Evolutionary conservation across 2,113 vertebrate species (phyloP).

Genomic region (Leucosticte australis): DNA sequence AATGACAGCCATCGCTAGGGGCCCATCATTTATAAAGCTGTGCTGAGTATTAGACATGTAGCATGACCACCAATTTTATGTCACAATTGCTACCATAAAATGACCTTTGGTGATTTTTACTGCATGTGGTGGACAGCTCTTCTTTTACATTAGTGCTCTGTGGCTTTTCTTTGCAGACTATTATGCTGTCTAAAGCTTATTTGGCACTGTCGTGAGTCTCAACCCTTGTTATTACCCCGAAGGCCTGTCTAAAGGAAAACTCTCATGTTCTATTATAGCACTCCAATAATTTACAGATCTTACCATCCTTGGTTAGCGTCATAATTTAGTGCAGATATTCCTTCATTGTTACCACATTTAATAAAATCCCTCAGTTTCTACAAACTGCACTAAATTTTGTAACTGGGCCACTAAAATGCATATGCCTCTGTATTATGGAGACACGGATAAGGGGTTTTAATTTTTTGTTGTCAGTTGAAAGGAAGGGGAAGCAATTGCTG

Average conservation of each 20-base stretch:
- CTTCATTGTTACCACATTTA: slow-evolving; percentile 65
- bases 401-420: slow-evolving; percentile 45
- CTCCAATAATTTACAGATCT: slow-evolving; percentile 78
- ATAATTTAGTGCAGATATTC: slow-evolving; percentile 80
- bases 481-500: slow-evolving; percentile 48
- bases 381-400: slow-evolving; percentile 18
- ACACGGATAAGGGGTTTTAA: slow-evolving; percentile 17
- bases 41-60: slow-evolving; percentile 88
- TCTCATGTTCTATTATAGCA: slow-evolving; percentile 76
- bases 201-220: slow-evolving; percentile 81
- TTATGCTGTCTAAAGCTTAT: slow-evolving; percentile 86
- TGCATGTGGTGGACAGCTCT: slow-evolving; percentile 85
- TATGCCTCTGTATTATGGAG: neutral
- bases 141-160: slow-evolving; percentile 86
- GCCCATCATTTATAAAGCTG: slow-evolving; percentile 86
- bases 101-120: slow-evolving; percentile 88
- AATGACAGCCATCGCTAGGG: slow-evolving; percentile 89
- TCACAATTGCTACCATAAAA: slow-evolving; percentile 88
- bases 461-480: slow-evolving; percentile 58
- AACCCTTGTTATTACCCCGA: slow-evolving; percentile 85
- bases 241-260: slow-evolving; percentile 78
- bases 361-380: slow-evolving; percentile 64
- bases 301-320: slow-evolving; percentile 72
- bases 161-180: slow-evolving; percentile 85
- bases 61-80: slow-evolving; percentile 88